Conservation (phyloP, 2,888 invertebrate species). For the Luffia ferchaultella region DNA sequence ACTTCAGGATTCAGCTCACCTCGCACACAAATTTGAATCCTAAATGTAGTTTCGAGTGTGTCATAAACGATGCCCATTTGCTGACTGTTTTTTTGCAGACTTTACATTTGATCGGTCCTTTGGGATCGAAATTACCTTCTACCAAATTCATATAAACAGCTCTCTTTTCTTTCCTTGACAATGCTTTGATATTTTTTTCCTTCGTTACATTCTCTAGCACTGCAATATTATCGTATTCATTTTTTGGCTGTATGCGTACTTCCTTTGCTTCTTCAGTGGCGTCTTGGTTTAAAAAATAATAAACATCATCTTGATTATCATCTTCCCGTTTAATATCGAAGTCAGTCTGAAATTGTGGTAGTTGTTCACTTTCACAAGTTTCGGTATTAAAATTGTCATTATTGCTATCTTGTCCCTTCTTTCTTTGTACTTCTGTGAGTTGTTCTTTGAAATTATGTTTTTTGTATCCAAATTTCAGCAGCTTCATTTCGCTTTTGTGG, state of each 20-base stretch:
- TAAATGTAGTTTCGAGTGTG: conserved; percentile 24
- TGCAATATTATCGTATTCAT: neutral
- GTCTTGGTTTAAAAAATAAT: neutral
- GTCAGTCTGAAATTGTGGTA: conserved; percentile 1
- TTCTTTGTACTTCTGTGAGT: neutral
- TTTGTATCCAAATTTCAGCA: conserved; percentile 9
- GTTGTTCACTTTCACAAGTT: neutral
- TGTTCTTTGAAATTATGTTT: neutral
- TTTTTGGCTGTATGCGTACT: conserved; percentile 2
- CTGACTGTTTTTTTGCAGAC: conserved; percentile 21
- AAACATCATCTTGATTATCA: neutral
- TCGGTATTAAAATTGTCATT: neutral
- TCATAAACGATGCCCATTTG: conserved; percentile 24
- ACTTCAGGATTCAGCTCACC: too few relatives aligned
- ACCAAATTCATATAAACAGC: conserved; percentile 21
- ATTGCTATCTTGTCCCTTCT: neutral
- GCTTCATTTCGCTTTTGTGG: conserved; percentile 10
- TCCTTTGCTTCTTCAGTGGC: neutral
- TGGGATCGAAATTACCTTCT: conserved; percentile 19
- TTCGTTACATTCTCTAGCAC: neutral
- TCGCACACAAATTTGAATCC: conserved; percentile 27
- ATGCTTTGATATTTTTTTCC: conserved; percentile 1
- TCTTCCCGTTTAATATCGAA: conserved; percentile 1
- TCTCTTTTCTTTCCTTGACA: conserved; percentile 14
- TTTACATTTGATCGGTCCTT: conserved; percentile 22